Conservation (phyloP, 2,888 invertebrate genomes). For the Mythimna pallens region DNA sequence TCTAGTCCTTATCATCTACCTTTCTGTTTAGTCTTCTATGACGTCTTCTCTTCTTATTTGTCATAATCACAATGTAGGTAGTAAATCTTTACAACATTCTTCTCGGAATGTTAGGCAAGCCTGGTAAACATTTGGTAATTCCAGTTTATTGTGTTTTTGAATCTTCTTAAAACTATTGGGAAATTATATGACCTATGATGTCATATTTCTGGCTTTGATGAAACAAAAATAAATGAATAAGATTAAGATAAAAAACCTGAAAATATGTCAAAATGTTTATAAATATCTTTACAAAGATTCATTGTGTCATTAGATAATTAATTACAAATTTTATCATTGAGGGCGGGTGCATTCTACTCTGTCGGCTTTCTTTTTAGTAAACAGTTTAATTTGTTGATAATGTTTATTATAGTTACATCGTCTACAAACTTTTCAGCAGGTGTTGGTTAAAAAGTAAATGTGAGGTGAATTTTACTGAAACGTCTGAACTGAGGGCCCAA, state of each 20-base stretch:
- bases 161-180: neutral
- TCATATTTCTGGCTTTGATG: slow-evolving; percentile 6
- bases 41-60: neutral
- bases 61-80: neutral
- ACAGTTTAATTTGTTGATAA: too few relatives aligned
- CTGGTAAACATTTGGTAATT: neutral
- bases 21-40: neutral
- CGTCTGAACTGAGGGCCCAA: too few relatives aligned
- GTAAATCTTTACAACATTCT: neutral
- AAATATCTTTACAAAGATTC: slow-evolving; percentile 2
- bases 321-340: slow-evolving; percentile 12
- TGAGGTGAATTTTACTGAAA: too few relatives aligned
- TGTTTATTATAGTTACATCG: too few relatives aligned
- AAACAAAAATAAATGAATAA: neutral
- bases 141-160: neutral
- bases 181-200: neutral
- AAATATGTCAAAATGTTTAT: slow-evolving; percentile 17
- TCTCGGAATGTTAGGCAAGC: neutral
- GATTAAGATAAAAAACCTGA: neutral
- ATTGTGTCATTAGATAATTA: slow-evolving; percentile 15
- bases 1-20: neutral
- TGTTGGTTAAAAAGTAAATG: too few relatives aligned
- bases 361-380: neutral
- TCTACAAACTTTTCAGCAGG: too few relatives aligned
- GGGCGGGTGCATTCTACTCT: neutral